Percentiles rank a stretch among this genome's conserved stretches.
Conservation (phyloP, 2,113 vertebrate species). For the Hemibagrus wyckioides region DNA sequence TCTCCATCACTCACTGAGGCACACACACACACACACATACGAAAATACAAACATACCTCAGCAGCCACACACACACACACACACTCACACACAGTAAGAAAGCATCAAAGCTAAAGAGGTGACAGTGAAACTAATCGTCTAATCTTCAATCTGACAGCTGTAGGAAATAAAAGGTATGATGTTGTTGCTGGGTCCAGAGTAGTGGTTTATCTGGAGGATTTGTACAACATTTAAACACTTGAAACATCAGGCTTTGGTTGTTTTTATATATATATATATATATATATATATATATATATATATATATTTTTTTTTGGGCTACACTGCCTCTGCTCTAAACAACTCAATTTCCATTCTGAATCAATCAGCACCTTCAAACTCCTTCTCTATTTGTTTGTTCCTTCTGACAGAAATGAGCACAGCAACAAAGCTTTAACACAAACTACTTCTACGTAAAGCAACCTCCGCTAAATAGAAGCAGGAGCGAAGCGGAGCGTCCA, state of each 20-base stretch:
- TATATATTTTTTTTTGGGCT: slow-evolving; percentile 60
- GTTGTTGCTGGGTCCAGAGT: slow-evolving; percentile 82
- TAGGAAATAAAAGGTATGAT: slow-evolving; percentile 77
- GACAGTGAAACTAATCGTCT: slow-evolving; percentile 66
- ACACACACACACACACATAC: slow-evolving; percentile 40
- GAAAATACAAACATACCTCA: slow-evolving; percentile 17
- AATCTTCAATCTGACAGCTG: slow-evolving; percentile 66
- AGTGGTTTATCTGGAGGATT: slow-evolving; percentile 72
- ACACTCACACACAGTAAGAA: slow-evolving; percentile 55
- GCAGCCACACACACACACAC: slow-evolving; percentile 32
- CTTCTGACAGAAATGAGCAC: slow-evolving; percentile 52
- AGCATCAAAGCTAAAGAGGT: slow-evolving; percentile 66
- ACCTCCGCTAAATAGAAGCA: slow-evolving; percentile 59
- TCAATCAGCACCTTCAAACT: slow-evolving; percentile 5
- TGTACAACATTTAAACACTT: slow-evolving; percentile 69
- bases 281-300: no score
- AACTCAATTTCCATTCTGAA: not conserved
- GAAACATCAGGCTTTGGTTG: slow-evolving; percentile 73
- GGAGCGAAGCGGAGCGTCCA: slow-evolving; percentile 51
- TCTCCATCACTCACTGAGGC: slow-evolving; percentile 36
- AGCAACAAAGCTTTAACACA: slow-evolving; percentile 49
- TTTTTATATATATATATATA: no score
- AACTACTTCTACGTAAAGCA: slow-evolving; percentile 55
- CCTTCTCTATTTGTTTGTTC: not conserved
- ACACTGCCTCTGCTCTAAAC: slow-evolving; percentile 61